These are phyloP conservation scores for Chitala chitala DNA, from an alignment of 2,113 vertebrate genomes.

Conservation along the genomic window DNA sequence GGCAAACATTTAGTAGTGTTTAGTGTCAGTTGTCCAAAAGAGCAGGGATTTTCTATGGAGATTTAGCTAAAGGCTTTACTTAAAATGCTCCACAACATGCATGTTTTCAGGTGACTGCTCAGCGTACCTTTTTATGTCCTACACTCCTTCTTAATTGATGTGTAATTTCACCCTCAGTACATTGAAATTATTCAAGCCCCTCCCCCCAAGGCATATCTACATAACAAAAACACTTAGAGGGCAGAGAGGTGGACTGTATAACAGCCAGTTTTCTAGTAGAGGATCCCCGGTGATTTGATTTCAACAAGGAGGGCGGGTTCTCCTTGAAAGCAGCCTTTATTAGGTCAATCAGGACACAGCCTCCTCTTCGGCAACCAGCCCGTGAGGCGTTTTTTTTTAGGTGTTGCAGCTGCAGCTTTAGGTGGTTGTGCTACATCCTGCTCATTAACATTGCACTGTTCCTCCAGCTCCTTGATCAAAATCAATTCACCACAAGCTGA, in stretches of 20 bases:
- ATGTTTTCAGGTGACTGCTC: background rate
- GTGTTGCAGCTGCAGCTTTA: background rate
- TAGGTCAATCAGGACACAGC: background rate
- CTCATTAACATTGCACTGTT: background rate
- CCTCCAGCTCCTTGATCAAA: background rate
- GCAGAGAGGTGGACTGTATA: background rate
- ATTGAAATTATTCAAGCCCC: background rate
- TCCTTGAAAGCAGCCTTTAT: background rate
- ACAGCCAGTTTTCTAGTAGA: background rate
- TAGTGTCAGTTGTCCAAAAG: background rate
- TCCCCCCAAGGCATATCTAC: background rate
- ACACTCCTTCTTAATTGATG: background rate
- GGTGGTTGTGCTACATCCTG: background rate
- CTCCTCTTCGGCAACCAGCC: background rate
- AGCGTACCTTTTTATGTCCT: background rate
- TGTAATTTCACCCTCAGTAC: background rate
- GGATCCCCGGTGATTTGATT: background rate
- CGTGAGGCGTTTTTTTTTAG: background rate
- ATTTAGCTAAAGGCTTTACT: background rate
- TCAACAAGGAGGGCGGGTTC: background rate
- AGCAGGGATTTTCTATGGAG: background rate
- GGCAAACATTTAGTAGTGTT: background rate
- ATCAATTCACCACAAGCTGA: background rate
- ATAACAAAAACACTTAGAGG: background rate
- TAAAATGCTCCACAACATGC: background rate